Conservation (phyloP, 2,113 vertebrate genomes). For the Stigmatopora nigra region DNA sequence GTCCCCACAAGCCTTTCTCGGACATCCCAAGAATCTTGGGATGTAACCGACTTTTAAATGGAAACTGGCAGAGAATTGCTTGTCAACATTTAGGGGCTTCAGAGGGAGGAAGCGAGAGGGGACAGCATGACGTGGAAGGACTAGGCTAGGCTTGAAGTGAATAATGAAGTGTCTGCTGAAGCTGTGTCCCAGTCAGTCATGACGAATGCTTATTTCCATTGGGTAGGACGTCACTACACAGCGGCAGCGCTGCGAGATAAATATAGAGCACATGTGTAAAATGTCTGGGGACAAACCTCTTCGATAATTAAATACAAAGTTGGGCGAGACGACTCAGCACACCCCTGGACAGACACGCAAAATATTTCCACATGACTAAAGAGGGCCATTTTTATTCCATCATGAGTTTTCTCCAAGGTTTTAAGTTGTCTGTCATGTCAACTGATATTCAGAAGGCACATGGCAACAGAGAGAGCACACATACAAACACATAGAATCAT, state of each 20-base stretch:
- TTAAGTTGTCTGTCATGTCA: background rate
- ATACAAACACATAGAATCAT: slow-evolving; percentile 7
- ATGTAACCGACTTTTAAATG: slow-evolving; percentile 64
- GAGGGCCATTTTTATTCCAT: background rate
- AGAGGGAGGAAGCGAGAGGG: slow-evolving; percentile 8
- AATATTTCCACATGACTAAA: background rate
- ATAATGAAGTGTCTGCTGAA: slow-evolving; percentile 70
- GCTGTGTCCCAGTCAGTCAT: slow-evolving; percentile 57
- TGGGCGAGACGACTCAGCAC: background rate
- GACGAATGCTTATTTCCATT: slow-evolving; percentile 64
- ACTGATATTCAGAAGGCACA: background rate
- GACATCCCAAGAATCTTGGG: slow-evolving; percentile 31
- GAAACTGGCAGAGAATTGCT: slow-evolving; percentile 67
- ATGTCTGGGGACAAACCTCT: background rate
- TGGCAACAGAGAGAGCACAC: background rate
- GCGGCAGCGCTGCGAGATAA: slow-evolving; percentile 19
- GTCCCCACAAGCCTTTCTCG: slow-evolving; percentile 19
- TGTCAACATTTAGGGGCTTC: slow-evolving; percentile 63
- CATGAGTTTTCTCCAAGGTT: background rate
- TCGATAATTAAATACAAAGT: background rate
- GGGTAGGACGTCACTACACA: slow-evolving; percentile 27
- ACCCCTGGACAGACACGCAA: background rate
- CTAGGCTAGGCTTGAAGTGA: slow-evolving; percentile 51
- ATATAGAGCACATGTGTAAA: background rate
- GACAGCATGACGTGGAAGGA: slow-evolving; percentile 27